Conservation (phyloP, 2,113 vertebrate species). For the Cardinalis cardinalis region DNA sequence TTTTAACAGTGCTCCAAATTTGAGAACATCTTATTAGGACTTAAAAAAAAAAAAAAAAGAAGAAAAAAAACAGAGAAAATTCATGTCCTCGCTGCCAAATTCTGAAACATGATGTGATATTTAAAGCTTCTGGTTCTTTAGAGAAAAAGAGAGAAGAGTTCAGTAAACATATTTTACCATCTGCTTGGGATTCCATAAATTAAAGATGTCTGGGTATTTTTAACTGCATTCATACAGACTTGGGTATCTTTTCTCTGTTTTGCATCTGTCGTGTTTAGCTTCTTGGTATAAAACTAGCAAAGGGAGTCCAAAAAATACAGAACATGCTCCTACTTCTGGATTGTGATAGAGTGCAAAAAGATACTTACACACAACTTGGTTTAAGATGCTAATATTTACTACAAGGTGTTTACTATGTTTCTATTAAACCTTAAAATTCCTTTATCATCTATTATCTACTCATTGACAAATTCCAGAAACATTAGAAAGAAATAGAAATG, state of each 20-base stretch:
- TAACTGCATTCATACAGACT: conserved; percentile 34
- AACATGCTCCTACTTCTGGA: background rate
- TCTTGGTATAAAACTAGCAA: background rate
- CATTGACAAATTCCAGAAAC: background rate
- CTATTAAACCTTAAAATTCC: background rate
- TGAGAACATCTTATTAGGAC: background rate
- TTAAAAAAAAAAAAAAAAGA: background rate
- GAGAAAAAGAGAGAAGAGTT: conserved; percentile 30
- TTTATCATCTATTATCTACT: background rate
- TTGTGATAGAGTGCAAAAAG: background rate
- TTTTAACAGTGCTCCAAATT: background rate
- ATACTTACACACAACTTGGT: background rate
- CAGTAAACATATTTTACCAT: conserved; percentile 61
- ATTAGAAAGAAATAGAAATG: background rate
- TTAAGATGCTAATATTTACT: conserved; percentile 16
- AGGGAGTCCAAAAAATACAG: background rate
- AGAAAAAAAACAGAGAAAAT: background rate
- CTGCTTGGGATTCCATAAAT: conserved; percentile 68
- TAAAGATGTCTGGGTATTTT: conserved; percentile 65
- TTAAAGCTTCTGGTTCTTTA: conserved; percentile 54
- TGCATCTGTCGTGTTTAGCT: conserved; percentile 38
- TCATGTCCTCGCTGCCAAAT: background rate
- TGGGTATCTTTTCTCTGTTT: conserved; percentile 37
- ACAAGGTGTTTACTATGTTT: background rate
- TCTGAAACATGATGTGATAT: conserved; percentile 30